Base-by-base conservation (phyloP, 2,888 invertebrate species). In the Carcina quercana region DNA sequence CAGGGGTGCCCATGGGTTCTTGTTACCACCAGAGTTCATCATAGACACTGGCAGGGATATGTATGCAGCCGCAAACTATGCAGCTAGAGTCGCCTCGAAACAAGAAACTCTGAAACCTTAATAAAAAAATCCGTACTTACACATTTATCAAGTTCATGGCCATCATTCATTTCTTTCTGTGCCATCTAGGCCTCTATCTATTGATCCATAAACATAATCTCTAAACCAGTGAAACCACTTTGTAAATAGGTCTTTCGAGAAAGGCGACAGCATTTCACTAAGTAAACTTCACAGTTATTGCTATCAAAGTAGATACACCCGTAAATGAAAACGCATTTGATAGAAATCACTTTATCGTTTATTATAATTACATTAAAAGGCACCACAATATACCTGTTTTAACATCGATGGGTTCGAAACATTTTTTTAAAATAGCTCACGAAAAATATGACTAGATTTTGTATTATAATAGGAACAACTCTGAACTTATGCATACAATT, bases 371-470 rank as follows among this genome's bases (percentile, higher is more conserved):
- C 43, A 44, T 15, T 26, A 30, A 21, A 65, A 66, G 63, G 62
- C 69, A 69, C 66, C 51, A 53, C 47, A 53, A 45, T 38, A n/a
- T n/a, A 41, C 27, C 28, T 33, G 31, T 30, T 30, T 32, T 37
- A 32, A 37, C 34, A 25, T 41, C 36, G 33, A 35, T 38, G 31
- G 26, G 32, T 13, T 15, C 5, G 15, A 19, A 20, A 28, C 15
- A 32, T 30, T 30, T 25, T 21, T n/a, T 24, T 22, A 30, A 37
- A 37, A 47, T 35, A 40, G 43, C 34, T 39, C 50, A 45, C 47
- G 40, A 50, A 52, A 53, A 53, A 47, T 60, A 56, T 59, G 69
- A 70, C 70, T 69, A 70, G 70, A 59, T 35, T 45, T 40, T 49
- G 40, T 50, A 32, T 32, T 37, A 37, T 38, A 33, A 19, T 32